phyloP scores from a whole-genome alignment of 1,140 invertebrate genomes.

The Zaprionus africanus region DNA sequence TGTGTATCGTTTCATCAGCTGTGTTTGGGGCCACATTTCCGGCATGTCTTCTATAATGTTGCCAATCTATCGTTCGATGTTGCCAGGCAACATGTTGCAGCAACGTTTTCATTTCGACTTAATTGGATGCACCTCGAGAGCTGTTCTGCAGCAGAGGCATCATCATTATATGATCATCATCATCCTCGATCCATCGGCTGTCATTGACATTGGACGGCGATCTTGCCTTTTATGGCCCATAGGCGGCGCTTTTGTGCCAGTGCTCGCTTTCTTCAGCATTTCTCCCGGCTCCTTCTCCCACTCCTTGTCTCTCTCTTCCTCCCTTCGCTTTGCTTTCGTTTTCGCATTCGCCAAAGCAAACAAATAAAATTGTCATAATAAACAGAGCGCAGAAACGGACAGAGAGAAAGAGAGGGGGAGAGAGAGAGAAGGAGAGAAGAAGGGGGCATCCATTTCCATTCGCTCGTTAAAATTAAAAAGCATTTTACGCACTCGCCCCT shows the following conservation, averaged over 20 bases:
- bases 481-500: slow-evolving; percentile 58
- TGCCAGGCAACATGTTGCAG: slow-evolving; percentile 59
- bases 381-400: slow-evolving; percentile 40
- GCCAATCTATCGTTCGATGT: slow-evolving; percentile 11
- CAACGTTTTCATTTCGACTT: slow-evolving; percentile 42
- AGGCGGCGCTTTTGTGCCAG: slow-evolving; percentile 58
- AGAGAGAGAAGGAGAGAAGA: not conserved
- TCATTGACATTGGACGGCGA: slow-evolving; percentile 73
- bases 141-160: slow-evolving; percentile 20
- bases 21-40: slow-evolving; percentile 65
- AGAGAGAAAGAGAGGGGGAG: not conserved
- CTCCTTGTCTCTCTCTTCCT: slow-evolving; percentile 12
- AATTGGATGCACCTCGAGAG: slow-evolving; percentile 52
- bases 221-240: slow-evolving; percentile 69
- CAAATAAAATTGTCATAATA: slow-evolving; percentile 81
- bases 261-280: slow-evolving; percentile 37
- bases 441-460: slow-evolving; percentile 44
- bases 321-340: slow-evolving; percentile 50
- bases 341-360: slow-evolving; percentile 62
- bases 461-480: slow-evolving; percentile 78
- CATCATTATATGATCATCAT: slow-evolving; percentile 22
- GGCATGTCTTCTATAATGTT: slow-evolving; percentile 52
- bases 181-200: slow-evolving; percentile 37
- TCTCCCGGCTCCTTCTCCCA: slow-evolving; percentile 8
- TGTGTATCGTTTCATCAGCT: slow-evolving; percentile 44